A percentile compares a stretch with the other conserved stretches of the same genome.
phyloP scores from a whole-genome alignment of 2,797 vertebrate species.

The Arnoldichthys spilopterus region DNA sequence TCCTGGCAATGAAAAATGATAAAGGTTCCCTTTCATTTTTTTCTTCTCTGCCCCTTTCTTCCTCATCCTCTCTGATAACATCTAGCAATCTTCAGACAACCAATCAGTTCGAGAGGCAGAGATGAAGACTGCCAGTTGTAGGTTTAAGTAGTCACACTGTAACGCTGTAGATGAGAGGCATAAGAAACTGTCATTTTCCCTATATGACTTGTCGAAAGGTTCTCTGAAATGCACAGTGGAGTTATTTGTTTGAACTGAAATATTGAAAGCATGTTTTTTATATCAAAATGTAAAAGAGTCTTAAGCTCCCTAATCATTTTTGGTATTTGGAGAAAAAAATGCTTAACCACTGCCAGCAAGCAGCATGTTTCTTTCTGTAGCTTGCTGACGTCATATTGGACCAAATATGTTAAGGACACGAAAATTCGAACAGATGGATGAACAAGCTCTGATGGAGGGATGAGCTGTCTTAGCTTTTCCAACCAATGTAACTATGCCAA shows the following conservation, averaged over 20 bases:
- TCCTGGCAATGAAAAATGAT: too few relatives aligned
- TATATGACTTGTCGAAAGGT: not conserved
- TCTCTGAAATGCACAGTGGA: not conserved
- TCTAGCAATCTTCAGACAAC: constrained; percentile 5
- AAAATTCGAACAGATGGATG: not conserved
- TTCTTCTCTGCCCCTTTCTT: not conserved
- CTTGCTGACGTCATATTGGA: not conserved
- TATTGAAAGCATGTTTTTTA: not conserved
- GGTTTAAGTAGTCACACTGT: not conserved
- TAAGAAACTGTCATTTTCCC: not conserved
- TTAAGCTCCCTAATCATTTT: not conserved
- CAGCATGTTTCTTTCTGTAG: not conserved
- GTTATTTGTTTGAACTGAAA: not conserved
- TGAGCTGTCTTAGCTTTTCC: not conserved
- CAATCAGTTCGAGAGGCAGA: not conserved
- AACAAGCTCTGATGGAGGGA: too few relatives aligned
- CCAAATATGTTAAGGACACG: not conserved
- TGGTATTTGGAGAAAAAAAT: not conserved
- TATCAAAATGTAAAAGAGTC: not conserved
- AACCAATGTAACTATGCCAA: not conserved
- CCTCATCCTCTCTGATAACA: constrained; percentile 33
- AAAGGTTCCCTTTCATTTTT: not conserved
- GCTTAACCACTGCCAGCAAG: not conserved
- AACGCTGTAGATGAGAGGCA: not conserved
- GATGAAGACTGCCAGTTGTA: not conserved